Base-by-base conservation (phyloP, 2,888 invertebrate genomes). In the Biston stratarius region DNA sequence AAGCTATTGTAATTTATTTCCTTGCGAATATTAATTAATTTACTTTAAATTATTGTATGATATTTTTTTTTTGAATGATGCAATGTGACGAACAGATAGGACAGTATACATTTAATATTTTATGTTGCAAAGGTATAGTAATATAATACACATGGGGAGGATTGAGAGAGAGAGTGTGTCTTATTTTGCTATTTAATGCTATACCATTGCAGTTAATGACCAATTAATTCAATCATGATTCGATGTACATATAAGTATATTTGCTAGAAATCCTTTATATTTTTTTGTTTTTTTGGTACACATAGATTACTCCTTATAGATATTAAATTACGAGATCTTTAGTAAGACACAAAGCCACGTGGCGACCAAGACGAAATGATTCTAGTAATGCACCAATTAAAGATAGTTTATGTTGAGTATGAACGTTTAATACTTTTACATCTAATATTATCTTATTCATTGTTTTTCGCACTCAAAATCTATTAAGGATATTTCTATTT, bases 1-100 rank as follows among this genome's bases (percentile, higher is more conserved):
- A 79, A 79, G 83, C 87, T 88, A 83, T 83, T 88, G 85, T 90
- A 88, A 90, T 88, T 88, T 91, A 90, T 91, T 91, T 88, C 83
- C 74, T 84, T 84, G 87, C 89, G 82, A 87, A 86, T 89, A 82
- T 83, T 82, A 82, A 79, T 83, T 77, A 42, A 78, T 83, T 77
- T 75, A 79, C 74, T 76, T 76, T 85, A 83, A 84, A 83, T 85
- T 86, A 85, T 86, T 86, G 81, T 86, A 81, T 83, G 76, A 79
- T 74, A 24, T 2, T 33, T 70, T 69, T 60, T 71, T 66, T 66
- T 56, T 68, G 59, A 72, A 71, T 75, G 70, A 66, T 56, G 51
- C 40, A 12, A n/a, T 58, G 62, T 14, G 38, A 33, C 15, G 33
- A 44, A 40, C 11, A 48, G 62, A 36, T 10, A 14, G 48, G 61